These are phyloP conservation scores for Peromyscus aztecus DNA, from an alignment of 2,797 vertebrate genomes.

Conservation along the genomic window DNA sequence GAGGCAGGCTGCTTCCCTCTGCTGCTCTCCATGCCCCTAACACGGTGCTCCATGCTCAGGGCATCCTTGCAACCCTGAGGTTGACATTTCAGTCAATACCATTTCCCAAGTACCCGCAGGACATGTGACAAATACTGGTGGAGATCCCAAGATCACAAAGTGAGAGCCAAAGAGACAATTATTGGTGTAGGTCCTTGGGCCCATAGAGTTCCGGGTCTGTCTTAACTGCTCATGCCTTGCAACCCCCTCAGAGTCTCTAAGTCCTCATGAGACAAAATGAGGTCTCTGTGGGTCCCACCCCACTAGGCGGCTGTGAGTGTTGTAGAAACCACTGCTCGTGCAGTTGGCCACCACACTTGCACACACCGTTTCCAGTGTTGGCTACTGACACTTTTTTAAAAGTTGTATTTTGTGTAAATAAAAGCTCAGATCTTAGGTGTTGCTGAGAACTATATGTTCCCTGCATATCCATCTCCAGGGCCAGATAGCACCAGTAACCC, in stretches of 20 bases:
- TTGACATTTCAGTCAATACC: neutral
- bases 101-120: neutral
- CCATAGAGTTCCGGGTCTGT: neutral
- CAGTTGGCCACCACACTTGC: rapidly evolving
- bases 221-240: neutral
- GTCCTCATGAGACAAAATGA: neutral
- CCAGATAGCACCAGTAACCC: neutral
- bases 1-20: neutral
- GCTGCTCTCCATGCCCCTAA: neutral
- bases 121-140: neutral
- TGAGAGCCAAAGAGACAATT: neutral
- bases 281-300: neutral
- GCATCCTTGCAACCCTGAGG: neutral
- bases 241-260: neutral
- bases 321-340: neutral
- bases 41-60: neutral
- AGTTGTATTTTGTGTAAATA: neutral
- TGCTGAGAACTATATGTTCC: neutral
- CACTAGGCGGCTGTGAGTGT: neutral
- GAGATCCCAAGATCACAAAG: neutral
- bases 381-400: neutral
- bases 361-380: neutral
- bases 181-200: neutral
- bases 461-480: neutral
- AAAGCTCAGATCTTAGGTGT: neutral